A percentile compares a stretch with the other conserved stretches of the same genome.
phyloP scores from a whole-genome alignment of 1,140 invertebrate species.

The Ceratosolen fusciceps region DNA sequence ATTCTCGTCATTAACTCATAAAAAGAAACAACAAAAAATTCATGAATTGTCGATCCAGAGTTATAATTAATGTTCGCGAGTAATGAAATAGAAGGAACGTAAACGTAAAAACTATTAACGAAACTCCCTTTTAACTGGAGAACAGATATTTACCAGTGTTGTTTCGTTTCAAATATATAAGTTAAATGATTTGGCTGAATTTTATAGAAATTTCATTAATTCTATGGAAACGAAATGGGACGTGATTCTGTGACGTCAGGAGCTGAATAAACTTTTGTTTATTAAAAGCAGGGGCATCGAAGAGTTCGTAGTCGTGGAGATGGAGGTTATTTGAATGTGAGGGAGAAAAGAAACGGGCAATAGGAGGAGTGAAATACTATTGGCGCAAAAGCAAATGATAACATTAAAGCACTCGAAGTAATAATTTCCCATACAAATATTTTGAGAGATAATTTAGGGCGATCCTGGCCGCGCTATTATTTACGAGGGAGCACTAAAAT shows the following conservation, averaged over 20 bases:
- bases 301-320: no score
- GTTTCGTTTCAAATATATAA: no score
- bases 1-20: not conserved
- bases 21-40: constrained; percentile 27
- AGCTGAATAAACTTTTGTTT: no score
- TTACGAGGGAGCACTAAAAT: not conserved
- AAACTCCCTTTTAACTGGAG: not conserved
- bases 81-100: not conserved
- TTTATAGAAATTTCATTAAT: no score
- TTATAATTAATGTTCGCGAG: not conserved
- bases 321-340: no score
- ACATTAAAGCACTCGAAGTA: not conserved
- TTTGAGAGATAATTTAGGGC: not conserved
- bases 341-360: no score
- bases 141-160: not conserved
- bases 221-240: no score
- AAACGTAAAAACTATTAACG: not conserved
- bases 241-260: no score
- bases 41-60: not conserved
- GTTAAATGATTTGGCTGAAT: no score
- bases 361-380: no score
- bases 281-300: no score
- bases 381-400: not conserved
- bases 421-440: not conserved
- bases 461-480: not conserved